These are phyloP conservation scores for Umimayanthus kanabou DNA, from an alignment of 92 coral and sea anemone genomes.

Conservation along the genomic window DNA sequence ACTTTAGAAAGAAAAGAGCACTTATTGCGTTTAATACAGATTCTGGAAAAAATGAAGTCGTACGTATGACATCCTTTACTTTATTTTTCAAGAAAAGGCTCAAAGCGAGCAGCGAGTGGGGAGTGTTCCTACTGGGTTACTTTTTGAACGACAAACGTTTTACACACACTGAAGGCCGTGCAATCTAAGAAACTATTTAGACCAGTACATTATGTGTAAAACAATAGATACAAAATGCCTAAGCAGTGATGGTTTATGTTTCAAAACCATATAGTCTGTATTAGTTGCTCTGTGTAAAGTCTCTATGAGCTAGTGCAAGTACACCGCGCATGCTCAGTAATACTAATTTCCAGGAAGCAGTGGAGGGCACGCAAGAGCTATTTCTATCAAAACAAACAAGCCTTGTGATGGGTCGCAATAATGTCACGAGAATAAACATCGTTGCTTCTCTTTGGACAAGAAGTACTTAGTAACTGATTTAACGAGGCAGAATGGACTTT, in stretches of 20 bases:
- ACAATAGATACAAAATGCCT: not conserved
- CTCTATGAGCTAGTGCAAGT: not conserved
- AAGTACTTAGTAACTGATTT: not conserved
- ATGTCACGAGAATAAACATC: not conserved
- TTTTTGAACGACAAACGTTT: not conserved
- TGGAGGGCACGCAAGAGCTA: not conserved
- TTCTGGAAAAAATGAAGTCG: too few species aligned
- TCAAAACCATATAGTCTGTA: not conserved
- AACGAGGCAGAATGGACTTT: not conserved
- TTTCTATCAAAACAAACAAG: not conserved
- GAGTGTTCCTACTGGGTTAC: not conserved
- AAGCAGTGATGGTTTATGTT: too few species aligned
- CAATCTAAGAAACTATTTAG: too few species aligned
- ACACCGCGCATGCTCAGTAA: slow-evolving; percentile 4
- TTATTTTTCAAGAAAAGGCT: too few species aligned
- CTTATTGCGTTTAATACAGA: too few species aligned
- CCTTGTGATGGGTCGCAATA: not conserved
- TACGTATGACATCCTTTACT: too few species aligned
- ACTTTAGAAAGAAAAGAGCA: too few species aligned
- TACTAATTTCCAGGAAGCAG: not conserved
- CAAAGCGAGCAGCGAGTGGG: not conserved
- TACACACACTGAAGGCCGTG: not conserved
- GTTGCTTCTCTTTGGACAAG: not conserved
- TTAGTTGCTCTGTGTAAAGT: not conserved
- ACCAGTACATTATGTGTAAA: not conserved